Conservation (phyloP, 1,140 invertebrate genomes). For the Diabrotica undecimpunctata region DNA sequence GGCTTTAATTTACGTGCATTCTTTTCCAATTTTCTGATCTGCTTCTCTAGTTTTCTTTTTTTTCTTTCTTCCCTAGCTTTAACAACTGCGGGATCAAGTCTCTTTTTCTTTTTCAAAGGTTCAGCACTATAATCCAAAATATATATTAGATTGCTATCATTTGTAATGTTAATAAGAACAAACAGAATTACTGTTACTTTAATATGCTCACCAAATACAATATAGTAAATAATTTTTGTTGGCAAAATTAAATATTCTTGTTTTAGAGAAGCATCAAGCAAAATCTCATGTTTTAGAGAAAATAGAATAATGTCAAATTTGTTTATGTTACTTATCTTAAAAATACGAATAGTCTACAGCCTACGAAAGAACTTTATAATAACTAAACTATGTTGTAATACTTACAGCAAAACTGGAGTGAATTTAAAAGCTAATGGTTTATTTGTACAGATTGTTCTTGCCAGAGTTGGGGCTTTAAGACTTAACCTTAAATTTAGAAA, state of each 20-base stretch:
- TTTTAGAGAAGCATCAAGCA: too few species aligned
- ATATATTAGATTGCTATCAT: background rate
- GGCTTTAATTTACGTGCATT: constrained; percentile 75
- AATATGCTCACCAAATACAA: background rate
- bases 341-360: too few species aligned
- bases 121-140: constrained; percentile 58
- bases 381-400: background rate
- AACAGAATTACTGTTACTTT: background rate
- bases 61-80: constrained; percentile 74
- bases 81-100: constrained; percentile 73
- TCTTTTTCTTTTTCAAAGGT: constrained; percentile 86
- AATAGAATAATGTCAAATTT: too few species aligned
- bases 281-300: too few species aligned
- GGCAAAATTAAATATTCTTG: too few species aligned
- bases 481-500: background rate
- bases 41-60: constrained; percentile 77
- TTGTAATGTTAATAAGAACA: background rate
- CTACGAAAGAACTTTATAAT: background rate
- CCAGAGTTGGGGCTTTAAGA: constrained; percentile 7
- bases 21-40: constrained; percentile 74
- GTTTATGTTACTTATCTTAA: too few species aligned
- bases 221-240: too few species aligned
- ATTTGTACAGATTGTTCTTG: constrained; percentile 14
- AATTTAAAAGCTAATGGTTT: background rate
- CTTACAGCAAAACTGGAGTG: constrained; percentile 16